Evolutionary conservation across 1,140 invertebrate species (phyloP).

Genomic region (Drosophila dunni): DNA sequence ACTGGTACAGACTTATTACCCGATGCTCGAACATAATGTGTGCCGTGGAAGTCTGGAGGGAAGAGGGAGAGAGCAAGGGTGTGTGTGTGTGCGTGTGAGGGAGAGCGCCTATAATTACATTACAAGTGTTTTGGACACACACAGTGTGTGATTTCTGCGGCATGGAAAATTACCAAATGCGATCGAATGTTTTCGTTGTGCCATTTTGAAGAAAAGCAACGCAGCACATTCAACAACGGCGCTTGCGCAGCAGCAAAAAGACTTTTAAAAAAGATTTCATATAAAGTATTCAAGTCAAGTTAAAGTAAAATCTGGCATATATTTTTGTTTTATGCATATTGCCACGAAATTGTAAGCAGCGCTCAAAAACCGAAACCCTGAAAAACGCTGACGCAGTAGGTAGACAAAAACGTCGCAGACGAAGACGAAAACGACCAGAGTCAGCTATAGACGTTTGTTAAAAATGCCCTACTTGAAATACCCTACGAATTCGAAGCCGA

Average conservation of each 20-base stretch:
- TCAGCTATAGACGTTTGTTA: slow-evolving; percentile 11
- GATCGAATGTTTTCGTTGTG: slow-evolving; percentile 42
- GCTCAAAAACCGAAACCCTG: slow-evolving; percentile 48
- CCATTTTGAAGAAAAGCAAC: slow-evolving; percentile 33
- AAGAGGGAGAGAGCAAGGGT: neutral
- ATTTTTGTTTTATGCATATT: slow-evolving; percentile 27
- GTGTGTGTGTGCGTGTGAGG: neutral
- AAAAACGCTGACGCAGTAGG: slow-evolving; percentile 72
- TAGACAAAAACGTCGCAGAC: slow-evolving; percentile 33
- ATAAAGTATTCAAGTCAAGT: slow-evolving; percentile 22
- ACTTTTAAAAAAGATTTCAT: neutral
- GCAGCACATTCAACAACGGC: slow-evolving; percentile 34
- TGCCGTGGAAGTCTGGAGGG: neutral
- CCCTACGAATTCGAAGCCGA: slow-evolving; percentile 32
- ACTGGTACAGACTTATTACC: slow-evolving; percentile 2
- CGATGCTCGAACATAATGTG: slow-evolving; percentile 13
- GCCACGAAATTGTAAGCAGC: slow-evolving; percentile 40
- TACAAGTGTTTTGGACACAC: slow-evolving; percentile 33
- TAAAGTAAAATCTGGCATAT: slow-evolving; percentile 33
- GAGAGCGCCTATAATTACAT: slow-evolving; percentile 13
- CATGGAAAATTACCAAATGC: slow-evolving; percentile 47
- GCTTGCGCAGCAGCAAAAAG: slow-evolving; percentile 39
- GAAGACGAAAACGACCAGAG: neutral
- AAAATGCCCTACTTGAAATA: slow-evolving; percentile 39
- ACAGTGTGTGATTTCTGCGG: slow-evolving; percentile 24